Percentiles rank a stretch among this genome's conserved stretches.
Evolutionary conservation across 1,140 invertebrate species (phyloP).

Genomic region (Sweltsa coloradensis): DNA sequence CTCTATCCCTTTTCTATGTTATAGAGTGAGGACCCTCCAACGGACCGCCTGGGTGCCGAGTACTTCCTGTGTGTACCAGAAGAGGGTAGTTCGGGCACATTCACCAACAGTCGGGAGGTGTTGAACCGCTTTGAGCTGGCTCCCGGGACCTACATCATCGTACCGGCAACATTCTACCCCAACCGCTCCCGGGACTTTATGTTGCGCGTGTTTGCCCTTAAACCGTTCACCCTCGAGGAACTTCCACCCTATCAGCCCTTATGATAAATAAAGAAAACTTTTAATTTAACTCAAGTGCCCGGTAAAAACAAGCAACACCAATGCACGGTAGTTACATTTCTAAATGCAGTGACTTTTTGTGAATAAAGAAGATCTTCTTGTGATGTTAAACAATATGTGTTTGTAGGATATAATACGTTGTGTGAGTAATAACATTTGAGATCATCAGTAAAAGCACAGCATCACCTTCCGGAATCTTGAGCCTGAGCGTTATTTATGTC

Average conservation of each 20-base stretch:
- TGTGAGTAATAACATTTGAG: no score
- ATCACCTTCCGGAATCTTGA: no score
- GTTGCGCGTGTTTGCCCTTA: constrained; percentile 39
- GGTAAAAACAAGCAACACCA: no score
- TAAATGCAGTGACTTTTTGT: no score
- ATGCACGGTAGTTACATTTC: no score
- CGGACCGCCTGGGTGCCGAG: constrained; percentile 24
- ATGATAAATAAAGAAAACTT: no score
- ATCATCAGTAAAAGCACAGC: no score
- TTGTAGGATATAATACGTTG: no score
- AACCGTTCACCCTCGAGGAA: constrained; percentile 22
- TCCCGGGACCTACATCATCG: constrained; percentile 41
- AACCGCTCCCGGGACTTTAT: constrained; percentile 38
- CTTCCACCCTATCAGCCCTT: neutral
- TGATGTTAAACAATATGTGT: no score
- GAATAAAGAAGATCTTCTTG: no score
- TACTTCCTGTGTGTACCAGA: constrained; percentile 42
- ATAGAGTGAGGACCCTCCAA: constrained; percentile 16
- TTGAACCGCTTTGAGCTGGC: constrained; percentile 37
- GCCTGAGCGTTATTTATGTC: no score
- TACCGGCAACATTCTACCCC: constrained; percentile 47
- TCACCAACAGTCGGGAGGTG: constrained; percentile 45
- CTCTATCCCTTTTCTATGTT: constrained; percentile 9
- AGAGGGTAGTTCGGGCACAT: constrained; percentile 38
- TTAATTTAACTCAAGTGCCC: no score